Conservation (phyloP, 2,797 vertebrate species). For the Silurus lanzhouensis region DNA sequence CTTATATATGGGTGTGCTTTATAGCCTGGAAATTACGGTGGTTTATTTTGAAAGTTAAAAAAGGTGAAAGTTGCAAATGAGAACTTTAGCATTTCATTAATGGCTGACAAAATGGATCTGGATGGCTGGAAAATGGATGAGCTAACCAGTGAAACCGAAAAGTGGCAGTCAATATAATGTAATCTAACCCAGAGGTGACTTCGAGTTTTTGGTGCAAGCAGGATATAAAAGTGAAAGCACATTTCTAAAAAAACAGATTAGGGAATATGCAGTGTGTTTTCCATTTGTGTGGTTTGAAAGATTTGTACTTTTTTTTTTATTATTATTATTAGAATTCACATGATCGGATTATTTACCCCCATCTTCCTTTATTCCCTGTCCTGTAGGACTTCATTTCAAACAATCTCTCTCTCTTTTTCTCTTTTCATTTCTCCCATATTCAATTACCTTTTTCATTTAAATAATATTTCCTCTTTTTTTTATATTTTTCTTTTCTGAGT, state of each 20-base stretch:
- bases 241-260: no score
- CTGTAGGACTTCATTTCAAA: constrained; percentile 53
- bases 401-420: constrained; percentile 44
- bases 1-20: no score
- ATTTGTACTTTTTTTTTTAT: constrained; percentile 60
- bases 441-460: background rate
- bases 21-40: no score
- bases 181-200: background rate
- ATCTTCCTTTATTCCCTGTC: constrained; percentile 54
- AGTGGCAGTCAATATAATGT: background rate
- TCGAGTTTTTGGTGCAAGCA: background rate
- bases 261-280: constrained; percentile 26
- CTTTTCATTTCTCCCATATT: constrained; percentile 8
- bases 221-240: no score
- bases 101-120: background rate
- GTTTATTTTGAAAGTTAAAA: background rate
- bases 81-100: background rate
- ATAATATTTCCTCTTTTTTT: constrained; percentile 31
- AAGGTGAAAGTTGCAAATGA: background rate
- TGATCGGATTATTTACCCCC: constrained; percentile 58
- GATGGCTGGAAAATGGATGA: no score
- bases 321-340: no score
- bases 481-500: constrained; percentile 20
- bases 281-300: constrained; percentile 44
- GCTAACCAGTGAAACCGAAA: background rate